These are phyloP conservation scores for Poecilia picta DNA, from an alignment of 2,797 vertebrate species.

Conservation along the genomic window DNA sequence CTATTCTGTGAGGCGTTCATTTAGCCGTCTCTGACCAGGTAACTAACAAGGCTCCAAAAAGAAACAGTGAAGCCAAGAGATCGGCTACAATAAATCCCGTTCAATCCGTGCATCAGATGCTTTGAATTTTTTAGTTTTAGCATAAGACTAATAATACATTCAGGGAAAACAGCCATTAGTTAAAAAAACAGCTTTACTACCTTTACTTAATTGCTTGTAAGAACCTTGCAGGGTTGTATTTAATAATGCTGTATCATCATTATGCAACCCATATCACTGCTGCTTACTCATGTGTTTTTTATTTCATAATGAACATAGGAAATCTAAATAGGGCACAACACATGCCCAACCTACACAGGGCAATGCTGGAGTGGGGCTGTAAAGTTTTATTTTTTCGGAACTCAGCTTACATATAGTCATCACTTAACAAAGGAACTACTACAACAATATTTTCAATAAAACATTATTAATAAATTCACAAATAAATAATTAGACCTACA, in stretches of 20 bases:
- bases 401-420: neutral
- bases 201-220: neutral
- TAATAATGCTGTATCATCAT: conserved; percentile 52
- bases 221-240: conserved; percentile 17
- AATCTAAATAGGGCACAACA: conserved; percentile 57
- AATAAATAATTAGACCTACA: neutral
- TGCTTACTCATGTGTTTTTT: conserved; percentile 64
- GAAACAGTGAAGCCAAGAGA: conserved; percentile 28
- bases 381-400: neutral
- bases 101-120: neutral
- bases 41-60: conserved; percentile 55
- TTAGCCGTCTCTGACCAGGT: conserved; percentile 62
- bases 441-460: neutral
- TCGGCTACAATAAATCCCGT: conserved; percentile 45
- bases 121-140: neutral
- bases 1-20: conserved; percentile 62
- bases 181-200: neutral
- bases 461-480: neutral
- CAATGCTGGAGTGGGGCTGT: neutral
- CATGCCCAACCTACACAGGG: conserved; percentile 27
- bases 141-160: neutral
- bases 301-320: conserved; percentile 67
- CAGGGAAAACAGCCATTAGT: neutral
- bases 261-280: conserved; percentile 49
- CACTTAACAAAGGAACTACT: neutral